phyloP scores from a whole-genome alignment of 2,888 invertebrate genomes.

The Tuta absoluta region DNA sequence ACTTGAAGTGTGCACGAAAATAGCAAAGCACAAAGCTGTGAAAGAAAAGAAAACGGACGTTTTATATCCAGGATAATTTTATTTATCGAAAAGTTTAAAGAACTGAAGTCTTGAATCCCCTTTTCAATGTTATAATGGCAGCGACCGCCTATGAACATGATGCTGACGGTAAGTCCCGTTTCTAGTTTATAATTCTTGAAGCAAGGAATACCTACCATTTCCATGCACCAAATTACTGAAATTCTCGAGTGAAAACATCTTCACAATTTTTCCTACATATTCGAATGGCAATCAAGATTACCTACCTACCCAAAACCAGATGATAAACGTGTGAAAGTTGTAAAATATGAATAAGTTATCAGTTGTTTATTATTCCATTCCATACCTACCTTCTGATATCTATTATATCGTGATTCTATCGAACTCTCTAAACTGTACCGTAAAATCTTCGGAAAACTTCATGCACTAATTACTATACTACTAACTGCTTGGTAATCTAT shows the following conservation, averaged over 20 bases:
- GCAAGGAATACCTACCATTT: constrained; percentile 5
- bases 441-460: constrained; percentile 10
- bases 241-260: neutral
- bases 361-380: constrained; percentile 22
- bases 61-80: constrained; percentile 20
- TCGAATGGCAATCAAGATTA: neutral
- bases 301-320: neutral
- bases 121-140: constrained; percentile 55
- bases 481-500: neutral
- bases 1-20: constrained; percentile 46
- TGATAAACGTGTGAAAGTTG: constrained; percentile 20
- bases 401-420: neutral
- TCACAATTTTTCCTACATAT: neutral
- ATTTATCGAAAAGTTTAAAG: neutral
- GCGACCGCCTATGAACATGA: constrained; percentile 70
- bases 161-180: constrained; percentile 63
- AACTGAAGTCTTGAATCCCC: neutral
- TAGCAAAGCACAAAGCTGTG: constrained; percentile 37
- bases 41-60: constrained; percentile 39
- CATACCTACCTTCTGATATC: constrained; percentile 2
- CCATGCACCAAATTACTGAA: neutral
- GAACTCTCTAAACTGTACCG: constrained; percentile 15
- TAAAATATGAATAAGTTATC: constrained; percentile 12
- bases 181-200: constrained; percentile 9
- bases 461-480: constrained; percentile 9